Conservation (phyloP, 2,113 vertebrate genomes). For the Petaurus breviceps region DNA sequence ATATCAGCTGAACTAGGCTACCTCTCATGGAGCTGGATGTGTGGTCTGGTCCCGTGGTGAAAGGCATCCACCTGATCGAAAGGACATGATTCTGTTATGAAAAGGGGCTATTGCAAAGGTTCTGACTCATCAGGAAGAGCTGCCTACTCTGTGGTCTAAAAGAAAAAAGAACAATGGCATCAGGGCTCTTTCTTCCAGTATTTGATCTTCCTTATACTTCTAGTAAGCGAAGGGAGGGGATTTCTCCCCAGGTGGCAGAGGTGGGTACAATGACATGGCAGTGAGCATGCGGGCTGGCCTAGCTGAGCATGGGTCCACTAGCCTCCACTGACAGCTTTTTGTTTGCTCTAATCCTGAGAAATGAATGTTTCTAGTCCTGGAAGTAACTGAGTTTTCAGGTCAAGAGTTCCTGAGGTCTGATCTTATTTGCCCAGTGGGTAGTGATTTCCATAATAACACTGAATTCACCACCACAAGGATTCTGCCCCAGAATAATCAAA, state of each 20-base stretch:
- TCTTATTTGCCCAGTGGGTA: background rate
- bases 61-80: background rate
- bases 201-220: background rate
- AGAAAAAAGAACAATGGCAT: background rate
- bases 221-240: background rate
- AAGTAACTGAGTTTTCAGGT: background rate
- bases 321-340: background rate
- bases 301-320: background rate
- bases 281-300: background rate
- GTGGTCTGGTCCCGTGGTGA: background rate
- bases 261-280: background rate
- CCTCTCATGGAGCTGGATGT: background rate
- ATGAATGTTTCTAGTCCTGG: background rate
- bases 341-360: background rate
- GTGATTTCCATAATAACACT: background rate
- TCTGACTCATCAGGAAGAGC: background rate
- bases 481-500: background rate
- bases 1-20: background rate
- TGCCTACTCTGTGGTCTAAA: background rate
- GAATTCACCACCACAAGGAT: background rate
- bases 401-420: background rate
- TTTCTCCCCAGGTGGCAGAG: background rate
- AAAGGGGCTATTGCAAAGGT: background rate
- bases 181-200: background rate
- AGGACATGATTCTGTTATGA: background rate